Percentiles rank a stretch among this genome's conserved stretches.
These are phyloP conservation scores for Notiomystis cincta DNA, from an alignment of 2,113 vertebrate species.

Conservation along the genomic window DNA sequence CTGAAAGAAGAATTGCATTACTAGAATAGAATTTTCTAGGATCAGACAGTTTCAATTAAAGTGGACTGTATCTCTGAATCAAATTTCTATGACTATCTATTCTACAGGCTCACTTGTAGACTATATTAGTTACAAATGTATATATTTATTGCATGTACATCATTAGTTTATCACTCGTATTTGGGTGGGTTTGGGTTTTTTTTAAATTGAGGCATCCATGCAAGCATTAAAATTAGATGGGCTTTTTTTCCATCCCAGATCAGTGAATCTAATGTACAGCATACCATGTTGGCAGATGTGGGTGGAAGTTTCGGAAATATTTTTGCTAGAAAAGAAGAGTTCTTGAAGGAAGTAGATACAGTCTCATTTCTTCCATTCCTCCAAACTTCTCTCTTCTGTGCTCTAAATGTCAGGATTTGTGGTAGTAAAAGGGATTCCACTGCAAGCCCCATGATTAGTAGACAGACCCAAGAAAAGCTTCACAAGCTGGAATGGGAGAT, in stretches of 20 bases:
- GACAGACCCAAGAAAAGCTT: not conserved
- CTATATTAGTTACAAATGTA: not conserved
- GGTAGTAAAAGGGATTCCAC: not conserved
- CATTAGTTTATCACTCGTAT: not conserved
- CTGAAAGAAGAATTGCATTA: not conserved
- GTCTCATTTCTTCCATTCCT: not conserved
- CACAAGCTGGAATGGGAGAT: not conserved
- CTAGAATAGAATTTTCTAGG: not conserved
- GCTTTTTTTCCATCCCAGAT: not conserved
- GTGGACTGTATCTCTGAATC: not conserved
- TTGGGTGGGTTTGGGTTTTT: accelerated
- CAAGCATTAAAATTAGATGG: not conserved
- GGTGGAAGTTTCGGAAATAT: not conserved
- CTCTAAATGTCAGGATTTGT: not conserved
- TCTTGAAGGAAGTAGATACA: not conserved
- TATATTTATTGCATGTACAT: not conserved
- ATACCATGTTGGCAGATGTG: not conserved
- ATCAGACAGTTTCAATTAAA: not conserved
- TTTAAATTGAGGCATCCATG: not conserved
- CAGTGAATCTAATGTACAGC: not conserved
- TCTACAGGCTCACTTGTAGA: not conserved
- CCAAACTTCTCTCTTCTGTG: not conserved
- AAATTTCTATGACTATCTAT: not conserved
- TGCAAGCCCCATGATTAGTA: not conserved
- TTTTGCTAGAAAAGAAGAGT: not conserved